Conservation (phyloP, 2,888 invertebrate species). For the Sinelater perroti region DNA sequence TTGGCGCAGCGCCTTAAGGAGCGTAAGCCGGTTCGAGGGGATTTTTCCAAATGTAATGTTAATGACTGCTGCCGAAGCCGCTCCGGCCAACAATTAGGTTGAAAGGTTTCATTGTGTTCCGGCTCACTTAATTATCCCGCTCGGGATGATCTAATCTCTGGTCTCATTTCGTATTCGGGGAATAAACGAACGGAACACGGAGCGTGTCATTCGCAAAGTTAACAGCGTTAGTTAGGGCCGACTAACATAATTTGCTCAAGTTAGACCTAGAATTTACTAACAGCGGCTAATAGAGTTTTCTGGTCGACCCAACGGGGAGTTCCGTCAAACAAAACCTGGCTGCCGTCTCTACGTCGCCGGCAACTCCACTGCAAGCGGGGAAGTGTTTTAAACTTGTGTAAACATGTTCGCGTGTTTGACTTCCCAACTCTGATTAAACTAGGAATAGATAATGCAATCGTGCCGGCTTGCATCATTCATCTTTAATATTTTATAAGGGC, state of each 20-base stretch:
- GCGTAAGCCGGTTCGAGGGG: conserved; percentile 3
- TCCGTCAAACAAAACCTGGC: conserved; percentile 29
- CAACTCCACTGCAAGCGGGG: conserved; percentile 11
- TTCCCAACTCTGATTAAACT: conserved; percentile 24
- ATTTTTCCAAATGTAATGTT: conserved; percentile 22
- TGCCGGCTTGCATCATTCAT: conserved; percentile 15
- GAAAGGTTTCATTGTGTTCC: conserved; percentile 36
- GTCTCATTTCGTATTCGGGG: conserved; percentile 34
- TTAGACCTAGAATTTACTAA: conserved; percentile 35
- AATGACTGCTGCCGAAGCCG: conserved; percentile 13
- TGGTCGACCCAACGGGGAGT: conserved; percentile 32
- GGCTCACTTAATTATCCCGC: conserved; percentile 34
- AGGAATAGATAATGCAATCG: conserved; percentile 18
- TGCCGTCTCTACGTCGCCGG: conserved; percentile 10
- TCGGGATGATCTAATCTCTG: conserved; percentile 36
- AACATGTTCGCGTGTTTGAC: conserved; percentile 29
- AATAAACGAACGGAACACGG: conserved; percentile 35
- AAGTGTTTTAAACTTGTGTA: conserved; percentile 25
- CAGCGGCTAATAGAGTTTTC: conserved; percentile 35
- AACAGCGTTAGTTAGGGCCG: conserved; percentile 34
- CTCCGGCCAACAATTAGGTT: conserved; percentile 28
- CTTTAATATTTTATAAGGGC: conserved; percentile 13
- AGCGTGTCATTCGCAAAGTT: conserved; percentile 35
- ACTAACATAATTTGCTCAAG: conserved; percentile 35
- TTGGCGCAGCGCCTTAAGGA: neutral